Conservation (phyloP, 2,797 vertebrate genomes). For the Enteromius mattozi region DNA sequence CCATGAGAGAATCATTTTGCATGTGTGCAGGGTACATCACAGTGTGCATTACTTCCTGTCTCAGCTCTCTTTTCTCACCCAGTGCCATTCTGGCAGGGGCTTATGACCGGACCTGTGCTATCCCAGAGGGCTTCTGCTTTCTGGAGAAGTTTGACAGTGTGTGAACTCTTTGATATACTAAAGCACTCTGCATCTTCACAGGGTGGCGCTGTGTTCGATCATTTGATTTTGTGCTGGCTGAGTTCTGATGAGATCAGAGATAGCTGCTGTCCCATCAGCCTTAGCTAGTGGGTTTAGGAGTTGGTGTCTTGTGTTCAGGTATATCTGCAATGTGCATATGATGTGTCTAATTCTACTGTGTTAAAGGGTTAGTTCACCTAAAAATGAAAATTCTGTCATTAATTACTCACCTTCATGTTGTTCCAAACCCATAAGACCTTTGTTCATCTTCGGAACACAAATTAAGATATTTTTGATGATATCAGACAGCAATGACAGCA, state of each 20-base stretch:
- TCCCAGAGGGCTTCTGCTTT: constrained; percentile 10
- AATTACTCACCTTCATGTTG: neutral
- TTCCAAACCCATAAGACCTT: neutral
- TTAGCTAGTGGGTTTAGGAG: neutral
- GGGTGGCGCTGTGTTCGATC: neutral
- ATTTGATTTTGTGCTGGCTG: constrained; percentile 5
- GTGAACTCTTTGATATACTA: constrained; percentile 14
- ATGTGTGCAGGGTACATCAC: constrained; percentile 62
- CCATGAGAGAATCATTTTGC: constrained; percentile 61
- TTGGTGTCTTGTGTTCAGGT: neutral
- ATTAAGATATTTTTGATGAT: too few species aligned
- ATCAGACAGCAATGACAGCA: too few species aligned
- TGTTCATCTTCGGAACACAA: too few species aligned
- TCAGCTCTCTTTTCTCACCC: constrained; percentile 52
- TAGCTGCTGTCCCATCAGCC: neutral
- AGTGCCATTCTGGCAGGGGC: constrained; percentile 57
- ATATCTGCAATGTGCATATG: neutral
- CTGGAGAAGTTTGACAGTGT: constrained; percentile 3
- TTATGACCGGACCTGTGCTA: neutral
- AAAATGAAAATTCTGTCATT: neutral
- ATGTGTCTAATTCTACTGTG: neutral
- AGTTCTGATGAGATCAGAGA: constrained; percentile 7
- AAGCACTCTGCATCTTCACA: neutral
- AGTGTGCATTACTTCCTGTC: constrained; percentile 47
- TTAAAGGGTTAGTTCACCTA: neutral